phyloP scores from a whole-genome alignment of 2,888 invertebrate genomes.

The Alviniconcha strummeri region DNA sequence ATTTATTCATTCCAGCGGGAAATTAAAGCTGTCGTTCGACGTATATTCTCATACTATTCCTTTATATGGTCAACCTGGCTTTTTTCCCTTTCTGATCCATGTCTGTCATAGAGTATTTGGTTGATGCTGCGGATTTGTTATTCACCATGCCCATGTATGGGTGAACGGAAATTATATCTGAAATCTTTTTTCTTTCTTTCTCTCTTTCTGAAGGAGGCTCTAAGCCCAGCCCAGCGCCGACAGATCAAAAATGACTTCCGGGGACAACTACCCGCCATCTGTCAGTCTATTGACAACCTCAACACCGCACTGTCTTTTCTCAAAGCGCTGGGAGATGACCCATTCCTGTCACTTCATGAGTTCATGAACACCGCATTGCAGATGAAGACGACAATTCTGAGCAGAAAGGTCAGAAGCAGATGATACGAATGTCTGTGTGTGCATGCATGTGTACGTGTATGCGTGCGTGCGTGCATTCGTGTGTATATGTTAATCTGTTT shows the following conservation, averaged over 20 bases:
- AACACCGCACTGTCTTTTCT: conserved; percentile 49
- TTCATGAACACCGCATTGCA: conserved; percentile 57
- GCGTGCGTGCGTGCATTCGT: neutral
- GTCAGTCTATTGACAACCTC: conserved; percentile 46
- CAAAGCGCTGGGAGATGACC: conserved; percentile 44
- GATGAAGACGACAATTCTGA: conserved; percentile 41
- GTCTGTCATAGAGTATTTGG: no score
- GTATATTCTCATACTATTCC: no score
- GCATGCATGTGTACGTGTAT: neutral
- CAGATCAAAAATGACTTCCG: conserved; percentile 45
- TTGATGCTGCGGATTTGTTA: no score
- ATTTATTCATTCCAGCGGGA: no score
- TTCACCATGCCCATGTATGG: no score
- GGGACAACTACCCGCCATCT: conserved; percentile 42
- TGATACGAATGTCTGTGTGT: neutral
- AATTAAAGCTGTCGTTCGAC: no score
- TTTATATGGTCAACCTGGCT: no score
- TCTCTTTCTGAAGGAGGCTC: conserved; percentile 30
- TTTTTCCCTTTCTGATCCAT: no score
- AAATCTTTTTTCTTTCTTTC: no score
- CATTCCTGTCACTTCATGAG: conserved; percentile 37
- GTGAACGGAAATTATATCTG: no score
- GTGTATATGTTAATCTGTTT: no score
- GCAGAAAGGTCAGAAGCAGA: neutral
- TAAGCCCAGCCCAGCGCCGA: conserved; percentile 40